These are phyloP conservation scores for Pelochelys cantorii DNA, from an alignment of 2,797 vertebrate genomes.

Conservation along the genomic window DNA sequence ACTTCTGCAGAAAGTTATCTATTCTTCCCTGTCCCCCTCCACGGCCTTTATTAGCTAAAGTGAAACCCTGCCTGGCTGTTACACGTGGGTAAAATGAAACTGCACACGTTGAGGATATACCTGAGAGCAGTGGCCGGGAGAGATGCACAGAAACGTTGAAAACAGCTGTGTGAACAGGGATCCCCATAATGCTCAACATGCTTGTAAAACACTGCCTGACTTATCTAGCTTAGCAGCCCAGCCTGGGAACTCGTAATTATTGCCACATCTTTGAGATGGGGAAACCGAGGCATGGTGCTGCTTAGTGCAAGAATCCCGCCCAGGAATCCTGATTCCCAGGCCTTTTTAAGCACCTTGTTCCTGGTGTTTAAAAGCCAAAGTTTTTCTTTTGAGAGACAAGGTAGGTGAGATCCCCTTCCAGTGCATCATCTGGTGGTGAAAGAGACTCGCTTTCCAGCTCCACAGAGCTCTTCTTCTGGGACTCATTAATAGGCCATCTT, in stretches of 20 bases:
- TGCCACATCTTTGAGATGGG: background rate
- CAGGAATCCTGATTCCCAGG: too few species aligned
- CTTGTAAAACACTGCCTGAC: background rate
- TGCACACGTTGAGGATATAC: too few species aligned
- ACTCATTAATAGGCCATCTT: too few species aligned
- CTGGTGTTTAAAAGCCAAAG: too few species aligned
- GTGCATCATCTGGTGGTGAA: background rate
- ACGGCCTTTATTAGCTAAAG: conserved; percentile 16
- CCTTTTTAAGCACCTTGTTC: too few species aligned
- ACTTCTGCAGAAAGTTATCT: conserved; percentile 42
- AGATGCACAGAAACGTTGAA: background rate
- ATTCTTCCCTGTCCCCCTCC: background rate
- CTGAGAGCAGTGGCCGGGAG: background rate
- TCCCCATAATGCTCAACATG: background rate
- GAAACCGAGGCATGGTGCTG: conserved; percentile 46
- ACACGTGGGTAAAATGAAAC: background rate
- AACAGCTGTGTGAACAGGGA: background rate
- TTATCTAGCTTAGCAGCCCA: too few species aligned
- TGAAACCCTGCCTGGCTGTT: background rate
- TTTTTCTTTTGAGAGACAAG: too few species aligned
- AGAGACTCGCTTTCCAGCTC: background rate
- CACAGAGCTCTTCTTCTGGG: background rate
- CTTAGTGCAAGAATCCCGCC: background rate
- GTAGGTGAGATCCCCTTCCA: too few species aligned
- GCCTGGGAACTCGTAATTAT: too few species aligned